phyloP scores from a whole-genome alignment of 2,888 invertebrate species.

The Philopedon plagiatum region DNA sequence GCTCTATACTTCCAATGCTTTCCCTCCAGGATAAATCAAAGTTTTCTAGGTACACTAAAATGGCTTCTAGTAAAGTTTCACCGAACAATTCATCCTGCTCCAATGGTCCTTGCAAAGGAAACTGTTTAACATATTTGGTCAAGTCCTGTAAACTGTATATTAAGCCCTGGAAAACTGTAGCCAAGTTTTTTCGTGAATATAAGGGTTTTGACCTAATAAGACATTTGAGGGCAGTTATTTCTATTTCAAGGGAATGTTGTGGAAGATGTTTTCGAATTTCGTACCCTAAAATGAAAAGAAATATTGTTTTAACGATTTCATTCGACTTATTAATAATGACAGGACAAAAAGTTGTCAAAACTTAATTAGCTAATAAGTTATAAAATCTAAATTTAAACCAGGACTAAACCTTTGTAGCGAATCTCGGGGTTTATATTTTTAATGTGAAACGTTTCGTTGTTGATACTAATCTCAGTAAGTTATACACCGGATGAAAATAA shows the following conservation, averaged over 20 bases:
- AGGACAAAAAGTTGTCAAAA: too few relatives aligned
- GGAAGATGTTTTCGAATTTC: conserved; percentile 42
- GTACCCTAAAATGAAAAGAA: conserved; percentile 35
- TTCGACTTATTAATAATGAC: too few relatives aligned
- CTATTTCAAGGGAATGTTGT: conserved; percentile 28
- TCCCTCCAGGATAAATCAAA: conserved; percentile 86
- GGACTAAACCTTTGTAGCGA: too few relatives aligned
- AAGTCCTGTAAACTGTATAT: conserved; percentile 76
- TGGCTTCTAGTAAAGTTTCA: conserved; percentile 76
- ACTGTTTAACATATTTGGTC: conserved; percentile 57
- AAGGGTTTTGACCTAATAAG: conserved; percentile 73
- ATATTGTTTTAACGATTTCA: background rate
- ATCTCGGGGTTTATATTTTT: too few relatives aligned
- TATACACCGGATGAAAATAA: too few relatives aligned
- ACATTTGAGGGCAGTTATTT: conserved; percentile 70
- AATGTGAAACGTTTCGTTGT: too few relatives aligned
- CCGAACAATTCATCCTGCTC: conserved; percentile 39
- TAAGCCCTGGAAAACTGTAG: conserved; percentile 76
- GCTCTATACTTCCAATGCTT: conserved; percentile 81
- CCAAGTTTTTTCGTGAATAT: conserved; percentile 75
- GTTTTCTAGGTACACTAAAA: conserved; percentile 77
- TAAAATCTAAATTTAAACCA: too few relatives aligned
- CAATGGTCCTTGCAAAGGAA: conserved; percentile 43
- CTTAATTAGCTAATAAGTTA: too few relatives aligned
- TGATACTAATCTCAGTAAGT: too few relatives aligned